Conservation (phyloP, 1,140 invertebrate species). For the Cepaea nemoralis region DNA sequence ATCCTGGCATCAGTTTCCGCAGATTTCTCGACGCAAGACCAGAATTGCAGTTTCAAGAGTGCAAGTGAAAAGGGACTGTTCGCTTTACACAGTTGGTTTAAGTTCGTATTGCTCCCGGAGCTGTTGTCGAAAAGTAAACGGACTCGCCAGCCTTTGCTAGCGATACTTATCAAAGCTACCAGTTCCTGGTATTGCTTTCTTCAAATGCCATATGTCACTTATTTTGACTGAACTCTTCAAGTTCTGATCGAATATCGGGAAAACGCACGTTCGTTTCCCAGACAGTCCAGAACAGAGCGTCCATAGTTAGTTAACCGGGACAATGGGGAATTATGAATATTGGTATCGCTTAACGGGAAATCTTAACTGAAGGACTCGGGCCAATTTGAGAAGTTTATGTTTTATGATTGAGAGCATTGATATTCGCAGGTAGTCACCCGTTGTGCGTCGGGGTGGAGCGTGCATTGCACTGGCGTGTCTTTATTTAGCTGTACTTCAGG, state of each 20-base stretch:
- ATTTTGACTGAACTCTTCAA: not conserved
- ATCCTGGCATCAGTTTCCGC: slow-evolving; percentile 17
- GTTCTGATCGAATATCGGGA: not conserved
- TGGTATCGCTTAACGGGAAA: no score
- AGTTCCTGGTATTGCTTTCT: not conserved
- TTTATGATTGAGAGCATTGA: no score
- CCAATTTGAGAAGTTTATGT: no score
- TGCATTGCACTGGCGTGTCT: no score
- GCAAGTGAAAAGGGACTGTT: not conserved
- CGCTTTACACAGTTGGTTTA: not conserved
- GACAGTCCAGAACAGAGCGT: no score
- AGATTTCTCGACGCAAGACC: not conserved
- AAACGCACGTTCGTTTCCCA: not conserved
- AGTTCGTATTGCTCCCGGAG: not conserved
- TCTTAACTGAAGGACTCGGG: no score
- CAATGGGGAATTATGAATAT: no score
- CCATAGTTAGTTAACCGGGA: no score
- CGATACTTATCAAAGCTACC: not conserved
- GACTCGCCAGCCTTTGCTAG: not conserved
- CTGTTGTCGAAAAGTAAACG: not conserved
- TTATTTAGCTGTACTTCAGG: no score
- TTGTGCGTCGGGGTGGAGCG: no score
- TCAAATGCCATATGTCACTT: not conserved
- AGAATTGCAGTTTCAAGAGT: not conserved
- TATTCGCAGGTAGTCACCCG: no score